A percentile compares a stretch with the other conserved stretches of the same genome.
phyloP scores from a whole-genome alignment of 2,797 vertebrate species.

The Lerista edwardsae region DNA sequence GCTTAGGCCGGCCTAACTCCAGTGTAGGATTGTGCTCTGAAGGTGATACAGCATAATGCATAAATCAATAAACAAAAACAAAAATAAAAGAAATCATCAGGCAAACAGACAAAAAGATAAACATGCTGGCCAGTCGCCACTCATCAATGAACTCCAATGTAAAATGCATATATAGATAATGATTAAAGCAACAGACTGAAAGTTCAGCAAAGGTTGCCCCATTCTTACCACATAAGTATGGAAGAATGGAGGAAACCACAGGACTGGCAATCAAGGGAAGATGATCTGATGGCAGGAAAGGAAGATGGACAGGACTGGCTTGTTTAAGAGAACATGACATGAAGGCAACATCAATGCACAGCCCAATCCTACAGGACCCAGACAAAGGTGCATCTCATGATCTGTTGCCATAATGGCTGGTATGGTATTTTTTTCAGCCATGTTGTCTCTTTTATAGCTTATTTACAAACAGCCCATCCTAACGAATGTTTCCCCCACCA shows the following conservation, averaged over 20 bases:
- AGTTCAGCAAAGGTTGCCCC: constrained; percentile 2
- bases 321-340: constrained; percentile 17
- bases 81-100: neutral
- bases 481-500: too few relatives aligned
- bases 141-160: neutral
- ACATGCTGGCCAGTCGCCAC: neutral
- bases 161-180: constrained; percentile 7
- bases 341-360: neutral
- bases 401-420: too few relatives aligned
- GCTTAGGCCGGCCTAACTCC: too few relatives aligned
- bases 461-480: too few relatives aligned
- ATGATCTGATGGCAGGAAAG: constrained; percentile 18
- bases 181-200: neutral
- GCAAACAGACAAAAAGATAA: neutral
- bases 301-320: neutral
- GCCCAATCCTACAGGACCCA: too few relatives aligned
- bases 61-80: neutral
- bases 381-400: too few relatives aligned
- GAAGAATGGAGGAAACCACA: neutral
- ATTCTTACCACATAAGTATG: neutral
- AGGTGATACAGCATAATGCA: neutral
- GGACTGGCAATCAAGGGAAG: neutral
- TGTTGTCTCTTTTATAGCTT: too few relatives aligned
- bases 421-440: too few relatives aligned
- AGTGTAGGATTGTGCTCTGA: too few relatives aligned